phyloP scores from a whole-genome alignment of 2,888 invertebrate species.

The Conistra vaccinii region DNA sequence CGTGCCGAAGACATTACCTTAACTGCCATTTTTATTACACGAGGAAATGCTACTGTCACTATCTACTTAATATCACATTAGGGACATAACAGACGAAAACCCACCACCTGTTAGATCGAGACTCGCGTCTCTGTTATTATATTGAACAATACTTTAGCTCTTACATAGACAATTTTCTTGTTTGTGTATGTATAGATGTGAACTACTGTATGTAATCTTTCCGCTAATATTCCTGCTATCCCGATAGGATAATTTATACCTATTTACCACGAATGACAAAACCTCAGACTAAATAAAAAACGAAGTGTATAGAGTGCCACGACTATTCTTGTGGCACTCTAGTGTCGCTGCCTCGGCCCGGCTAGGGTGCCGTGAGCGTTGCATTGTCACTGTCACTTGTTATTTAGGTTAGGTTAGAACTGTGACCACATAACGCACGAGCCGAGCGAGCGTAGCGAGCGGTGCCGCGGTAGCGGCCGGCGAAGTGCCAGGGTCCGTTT shows the following conservation, averaged over 20 bases:
- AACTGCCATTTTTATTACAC: slow-evolving; percentile 52
- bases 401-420: no score
- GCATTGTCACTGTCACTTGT: no score
- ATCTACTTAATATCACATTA: slow-evolving; percentile 63
- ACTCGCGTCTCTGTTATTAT: background rate
- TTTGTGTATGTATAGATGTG: background rate
- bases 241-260: background rate
- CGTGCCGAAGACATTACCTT: slow-evolving; percentile 41
- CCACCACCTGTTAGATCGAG: slow-evolving; percentile 29
- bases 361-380: no score
- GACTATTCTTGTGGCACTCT: no score
- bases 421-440: no score
- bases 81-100: background rate
- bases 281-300: no score
- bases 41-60: slow-evolving; percentile 46
- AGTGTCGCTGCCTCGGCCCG: no score
- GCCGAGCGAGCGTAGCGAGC: no score
- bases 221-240: background rate
- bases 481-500: no score
- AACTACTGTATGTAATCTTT: background rate
- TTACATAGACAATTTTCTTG: background rate
- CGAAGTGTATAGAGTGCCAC: no score
- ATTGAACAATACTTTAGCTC: no score
- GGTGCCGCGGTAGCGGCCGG: no score
- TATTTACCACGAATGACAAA: background rate